Evolutionary conservation across 2,888 invertebrate genomes (phyloP), one percentile per base, ranked within the genome.

Genomic region (Plagiodera versicolora): DNA sequence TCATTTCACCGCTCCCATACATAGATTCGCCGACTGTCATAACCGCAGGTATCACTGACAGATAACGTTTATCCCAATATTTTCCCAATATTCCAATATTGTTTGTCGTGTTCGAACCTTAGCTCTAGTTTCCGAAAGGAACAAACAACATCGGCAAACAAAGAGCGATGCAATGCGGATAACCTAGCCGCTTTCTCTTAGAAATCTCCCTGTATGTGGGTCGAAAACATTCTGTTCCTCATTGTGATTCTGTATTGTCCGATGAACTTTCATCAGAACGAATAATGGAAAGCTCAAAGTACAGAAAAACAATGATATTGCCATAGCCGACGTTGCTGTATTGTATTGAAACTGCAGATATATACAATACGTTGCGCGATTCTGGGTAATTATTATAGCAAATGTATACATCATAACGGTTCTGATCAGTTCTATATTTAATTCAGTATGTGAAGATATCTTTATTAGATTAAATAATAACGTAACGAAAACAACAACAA

Each of bases 191-290:
- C 39, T 39, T 39, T 39, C 39, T 39, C 39, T 39, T 39, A 39
- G 39, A 39, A 39, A 39, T 39, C 39, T 39, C 39, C 39, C 39
- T 39, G 39, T 39, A 39, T 39, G 39, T 39, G 39, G 39, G 39
- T 39, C 39, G 11, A 39, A 39, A 39, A 39, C 39, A 39, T 39
- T 39, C 39, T 14, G 39, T 39, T 39, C 39, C 39, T 39, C 39
- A 39, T 39, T 39, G 39, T 39, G n/a, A 39, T 39, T 39, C 39
- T 39, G 39, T 11, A 39, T 14, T 14, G 1, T 39, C 39, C 3
- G 39, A 39, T 39, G 39, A 32, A 32, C 32, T 11, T 32, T 32
- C 39, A 39, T 24, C 24, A 24, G 24, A 24, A 3, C 24, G 24
- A 24, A 24, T 24, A 39, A 39, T 39, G 39, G 39, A 39, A 39